These are phyloP conservation scores for Rhinolophus sinicus DNA, from an alignment of 2,113 vertebrate species.

Conservation along the genomic window DNA sequence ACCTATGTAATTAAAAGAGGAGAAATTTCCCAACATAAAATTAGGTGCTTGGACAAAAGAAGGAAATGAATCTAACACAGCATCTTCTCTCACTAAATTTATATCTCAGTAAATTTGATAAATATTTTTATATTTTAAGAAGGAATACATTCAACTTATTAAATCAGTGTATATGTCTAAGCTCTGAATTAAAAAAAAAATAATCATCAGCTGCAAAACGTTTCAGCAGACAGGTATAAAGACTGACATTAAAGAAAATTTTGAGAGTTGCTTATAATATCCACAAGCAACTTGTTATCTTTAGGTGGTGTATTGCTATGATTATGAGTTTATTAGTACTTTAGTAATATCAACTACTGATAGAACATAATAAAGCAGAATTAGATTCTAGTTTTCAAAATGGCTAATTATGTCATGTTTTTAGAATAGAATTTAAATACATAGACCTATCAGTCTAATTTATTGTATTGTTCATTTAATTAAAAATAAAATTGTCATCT, in stretches of 20 bases:
- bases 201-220: not conserved
- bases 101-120: not conserved
- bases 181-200: not conserved
- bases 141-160: not conserved
- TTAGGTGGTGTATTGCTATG: not conserved
- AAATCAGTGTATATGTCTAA: not conserved
- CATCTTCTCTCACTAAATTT: not conserved
- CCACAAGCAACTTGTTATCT: not conserved
- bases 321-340: not conserved
- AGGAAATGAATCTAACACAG: not conserved
- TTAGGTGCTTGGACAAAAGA: not conserved
- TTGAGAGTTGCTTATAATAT: not conserved
- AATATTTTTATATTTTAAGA: constrained; percentile 7
- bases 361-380: not conserved
- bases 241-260: not conserved
- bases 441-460: not conserved
- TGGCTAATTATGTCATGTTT: not conserved
- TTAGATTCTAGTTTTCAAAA: not conserved
- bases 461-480: not conserved
- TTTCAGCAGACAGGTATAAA: not conserved
- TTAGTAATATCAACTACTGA: not conserved
- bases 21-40: not conserved
- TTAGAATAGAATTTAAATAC: constrained; percentile 32
- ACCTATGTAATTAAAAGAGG: not conserved
- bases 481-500: not conserved